Evolutionary conservation across 1,140 invertebrate genomes (phyloP), one percentile per base, ranked within the genome.

Genomic region (Streblospio benedicti): DNA sequence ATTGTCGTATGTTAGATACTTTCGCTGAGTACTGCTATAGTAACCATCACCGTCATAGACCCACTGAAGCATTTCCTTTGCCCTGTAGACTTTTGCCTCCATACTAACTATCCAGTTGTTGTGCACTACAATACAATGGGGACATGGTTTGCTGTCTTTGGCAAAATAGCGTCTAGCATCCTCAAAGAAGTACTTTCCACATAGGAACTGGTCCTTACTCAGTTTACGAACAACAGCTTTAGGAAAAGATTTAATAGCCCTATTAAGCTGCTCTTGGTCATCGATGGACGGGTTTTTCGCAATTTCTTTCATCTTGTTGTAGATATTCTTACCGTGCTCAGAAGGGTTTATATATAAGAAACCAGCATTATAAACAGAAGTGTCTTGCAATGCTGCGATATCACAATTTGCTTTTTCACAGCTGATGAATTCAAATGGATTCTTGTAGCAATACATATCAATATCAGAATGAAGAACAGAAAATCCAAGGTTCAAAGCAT

Each of bases 51-150:
- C 43, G 49, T 62, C 60, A 27, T 57, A 33, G n/a, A 58, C 16
- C 60, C 60, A 62, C 30, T 38, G 35, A 16, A 62, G 55, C 4
- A 45, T 30, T 30, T 62, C 60, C 32, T 52, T 49, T 23, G 57
- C 57, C 12, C 60, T 31, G 55, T 62, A 62, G 23, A 58, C 31
- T 30, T 62, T 62, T 14, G 60, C 60, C 27, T 62, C 60, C n/a
- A 33, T 59, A 6, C 35, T 30, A 25, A 62, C 60, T n/a, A 62
- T 62, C 60, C 60, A 62, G 45, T 62, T 62, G 47, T 62, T 62
- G 45, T 62, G 60, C 14, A 57, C 45, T 18, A 62, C 60, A 18
- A 50, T 30, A 32, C 54, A 57, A 0, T 62, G 23, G 9, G 38
- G 25, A 62, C 54, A 51, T 18, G 28, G 35, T 2, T n/a, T 25